Conservation (phyloP, 2,888 invertebrate genomes). For the Rhagonycha lutea region DNA sequence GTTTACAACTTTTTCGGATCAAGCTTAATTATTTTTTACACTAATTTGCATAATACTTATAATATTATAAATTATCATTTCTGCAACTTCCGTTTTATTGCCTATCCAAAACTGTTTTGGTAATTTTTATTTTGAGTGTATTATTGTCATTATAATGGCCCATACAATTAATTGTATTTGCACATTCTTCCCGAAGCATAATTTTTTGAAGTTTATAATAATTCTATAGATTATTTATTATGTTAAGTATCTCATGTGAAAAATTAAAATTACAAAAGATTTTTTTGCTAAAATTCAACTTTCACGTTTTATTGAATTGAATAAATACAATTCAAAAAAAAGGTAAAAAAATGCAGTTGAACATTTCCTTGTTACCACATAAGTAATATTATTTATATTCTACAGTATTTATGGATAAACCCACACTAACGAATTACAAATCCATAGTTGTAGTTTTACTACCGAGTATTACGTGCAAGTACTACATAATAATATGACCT, state of each 20-base stretch:
- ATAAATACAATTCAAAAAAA: background rate
- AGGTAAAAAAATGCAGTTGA: background rate
- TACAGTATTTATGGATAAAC: no score
- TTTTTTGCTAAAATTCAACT: background rate
- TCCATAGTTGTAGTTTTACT: no score
- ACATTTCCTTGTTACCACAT: background rate
- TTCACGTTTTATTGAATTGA: background rate
- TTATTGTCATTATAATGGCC: background rate
- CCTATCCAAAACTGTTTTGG: background rate
- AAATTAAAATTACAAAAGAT: background rate
- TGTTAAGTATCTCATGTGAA: background rate
- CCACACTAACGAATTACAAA: no score
- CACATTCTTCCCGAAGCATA: background rate
- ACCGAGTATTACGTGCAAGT: no score
- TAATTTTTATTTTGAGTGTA: background rate
- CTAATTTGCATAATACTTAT: background rate
- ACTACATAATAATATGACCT: no score
- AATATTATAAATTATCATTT: background rate
- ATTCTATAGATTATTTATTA: background rate
- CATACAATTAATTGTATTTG: background rate
- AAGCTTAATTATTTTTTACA: background rate
- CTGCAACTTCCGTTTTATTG: background rate
- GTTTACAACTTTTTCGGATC: background rate
- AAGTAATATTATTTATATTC: no score
- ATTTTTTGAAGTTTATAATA: background rate